Conservation (phyloP, 2,797 vertebrate genomes). For the Neomorphus geoffroyi region DNA sequence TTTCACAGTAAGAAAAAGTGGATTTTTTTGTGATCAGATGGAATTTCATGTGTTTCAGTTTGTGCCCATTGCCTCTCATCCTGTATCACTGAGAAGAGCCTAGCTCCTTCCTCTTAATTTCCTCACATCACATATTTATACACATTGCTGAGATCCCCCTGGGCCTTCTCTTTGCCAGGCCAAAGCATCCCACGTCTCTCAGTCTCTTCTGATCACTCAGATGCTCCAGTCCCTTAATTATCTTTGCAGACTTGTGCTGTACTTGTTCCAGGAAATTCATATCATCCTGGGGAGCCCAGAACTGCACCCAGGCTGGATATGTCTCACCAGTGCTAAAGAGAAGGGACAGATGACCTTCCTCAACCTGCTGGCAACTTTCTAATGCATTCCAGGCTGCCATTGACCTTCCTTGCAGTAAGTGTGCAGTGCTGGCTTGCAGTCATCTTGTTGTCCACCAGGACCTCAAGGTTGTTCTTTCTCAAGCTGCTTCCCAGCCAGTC, state of each 20-base stretch:
- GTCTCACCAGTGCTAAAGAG: not conserved
- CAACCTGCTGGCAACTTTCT: not conserved
- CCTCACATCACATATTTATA: not conserved
- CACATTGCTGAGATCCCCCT: not conserved
- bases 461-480: not conserved
- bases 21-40: not conserved
- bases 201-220: not conserved
- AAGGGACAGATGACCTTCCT: not conserved
- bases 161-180: not conserved
- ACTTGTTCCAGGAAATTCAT: not conserved
- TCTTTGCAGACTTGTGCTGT: rapidly evolving
- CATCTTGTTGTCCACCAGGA: not conserved
- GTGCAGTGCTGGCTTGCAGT: not conserved
- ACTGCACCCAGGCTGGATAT: not conserved
- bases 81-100: not conserved
- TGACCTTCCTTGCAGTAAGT: not conserved
- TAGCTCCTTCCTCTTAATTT: not conserved
- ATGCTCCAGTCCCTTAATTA: not conserved
- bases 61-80: not conserved
- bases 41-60: not conserved
- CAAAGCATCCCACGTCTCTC: not conserved
- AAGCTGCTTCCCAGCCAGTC: not conserved
- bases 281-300: not conserved
- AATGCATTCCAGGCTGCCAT: not conserved
- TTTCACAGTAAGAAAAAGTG: not conserved